Evolutionary conservation across 2,888 invertebrate genomes (phyloP), one percentile per base, ranked within the genome.

Genomic region (Spicauda simplicius): DNA sequence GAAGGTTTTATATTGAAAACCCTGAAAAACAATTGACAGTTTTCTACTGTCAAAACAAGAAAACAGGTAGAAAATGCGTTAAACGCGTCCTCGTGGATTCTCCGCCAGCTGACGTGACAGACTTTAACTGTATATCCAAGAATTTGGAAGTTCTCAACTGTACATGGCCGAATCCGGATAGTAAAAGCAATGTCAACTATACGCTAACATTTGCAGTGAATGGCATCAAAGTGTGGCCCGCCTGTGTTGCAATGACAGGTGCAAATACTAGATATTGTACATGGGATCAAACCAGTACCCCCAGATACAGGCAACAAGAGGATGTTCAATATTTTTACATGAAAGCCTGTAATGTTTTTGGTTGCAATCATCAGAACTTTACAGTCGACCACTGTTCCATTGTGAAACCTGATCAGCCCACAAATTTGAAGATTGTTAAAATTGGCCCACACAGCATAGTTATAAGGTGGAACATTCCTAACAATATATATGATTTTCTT

Each of bases 121-220:
- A 97, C 81, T 97, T 98, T 77, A 88, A 88, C 30, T 98, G 98
- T 80, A 86, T 95, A 59, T 96, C 97, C 12, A 90, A 94, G 72
- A 97, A 97, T 82, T 96, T 96, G 88, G 94, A 96, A 63, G 94
- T 94, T 75, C 87, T 98, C 74, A 95, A 94, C 14, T 98, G 98
- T 80, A 94, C 95, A 1, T 98, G 97, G 96, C 94, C 94, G 0
- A 90, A 93, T 56, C 95, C 95, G 0, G 77, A 78, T 2, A 72
- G 91, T 88, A 95, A 68, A 48, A 85, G 83, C 72, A 75, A 73
- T 45, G 81, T 84, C 37, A 82, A 80, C 60, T 89, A 87, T 70
- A 74, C 76, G 19, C 69, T 91, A 41, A 82, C 83, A 59, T 88
- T 86, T 71, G 73, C 79, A n/a, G 71, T 82, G 8, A 78, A 86